These are phyloP conservation scores for Malurus melanocephalus DNA, from an alignment of 2,113 vertebrate genomes.

Conservation along the genomic window DNA sequence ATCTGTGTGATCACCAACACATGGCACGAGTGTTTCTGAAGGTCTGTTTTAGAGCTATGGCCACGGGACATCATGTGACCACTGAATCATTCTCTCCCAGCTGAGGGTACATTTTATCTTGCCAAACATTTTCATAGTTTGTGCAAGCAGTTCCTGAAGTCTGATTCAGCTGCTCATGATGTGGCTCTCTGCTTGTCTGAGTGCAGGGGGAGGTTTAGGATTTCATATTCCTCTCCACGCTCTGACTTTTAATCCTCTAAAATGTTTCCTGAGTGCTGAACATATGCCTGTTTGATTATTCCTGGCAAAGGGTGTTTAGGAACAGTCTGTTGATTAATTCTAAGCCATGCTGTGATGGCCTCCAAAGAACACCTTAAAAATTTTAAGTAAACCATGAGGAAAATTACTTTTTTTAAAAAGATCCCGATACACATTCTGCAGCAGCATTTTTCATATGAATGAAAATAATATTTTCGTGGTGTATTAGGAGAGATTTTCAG, in stretches of 20 bases:
- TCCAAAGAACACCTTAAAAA: slow-evolving; percentile 49
- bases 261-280: slow-evolving; percentile 50
- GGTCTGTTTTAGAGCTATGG: slow-evolving; percentile 37
- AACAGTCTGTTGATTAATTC: slow-evolving; percentile 54
- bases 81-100: slow-evolving; percentile 65
- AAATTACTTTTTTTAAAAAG: neutral
- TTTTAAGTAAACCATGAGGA: slow-evolving; percentile 14
- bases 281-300: slow-evolving; percentile 47
- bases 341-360: slow-evolving; percentile 22
- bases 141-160: slow-evolving; percentile 49
- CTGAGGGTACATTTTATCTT: slow-evolving; percentile 60
- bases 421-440: neutral
- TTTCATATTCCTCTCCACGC: slow-evolving; percentile 51
- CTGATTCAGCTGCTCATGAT: slow-evolving; percentile 62
- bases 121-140: slow-evolving; percentile 57
- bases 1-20: slow-evolving; percentile 47
- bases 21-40: slow-evolving; percentile 27
- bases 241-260: slow-evolving; percentile 56
- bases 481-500: slow-evolving; percentile 13
- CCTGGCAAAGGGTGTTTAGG: slow-evolving; percentile 19
- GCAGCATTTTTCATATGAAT: slow-evolving; percentile 18
- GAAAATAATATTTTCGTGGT: slow-evolving; percentile 33
- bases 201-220: slow-evolving; percentile 40
- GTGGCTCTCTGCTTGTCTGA: slow-evolving; percentile 55
- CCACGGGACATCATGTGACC: slow-evolving; percentile 60